Evolutionary conservation across 2,888 invertebrate genomes (phyloP).

Genomic region (Geotrupes spiniger): DNA sequence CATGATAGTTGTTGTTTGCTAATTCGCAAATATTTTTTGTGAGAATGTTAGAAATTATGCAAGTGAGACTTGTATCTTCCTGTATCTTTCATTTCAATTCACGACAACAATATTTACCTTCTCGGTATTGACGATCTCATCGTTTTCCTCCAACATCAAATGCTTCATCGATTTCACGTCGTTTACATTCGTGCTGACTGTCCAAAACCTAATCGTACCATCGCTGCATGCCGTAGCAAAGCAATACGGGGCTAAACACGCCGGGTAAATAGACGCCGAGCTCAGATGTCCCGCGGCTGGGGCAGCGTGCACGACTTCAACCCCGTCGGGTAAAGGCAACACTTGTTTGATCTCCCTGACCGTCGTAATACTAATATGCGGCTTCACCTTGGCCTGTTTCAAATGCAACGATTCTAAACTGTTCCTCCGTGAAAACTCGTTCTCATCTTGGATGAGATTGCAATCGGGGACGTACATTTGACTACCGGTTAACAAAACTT

Average conservation of each 20-base stretch:
- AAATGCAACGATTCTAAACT: slow-evolving; percentile 51
- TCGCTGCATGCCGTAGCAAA: slow-evolving; percentile 95
- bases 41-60: too few relatives aligned
- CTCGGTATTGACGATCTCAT: slow-evolving; percentile 43
- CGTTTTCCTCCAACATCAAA: slow-evolving; percentile 45
- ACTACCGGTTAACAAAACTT: slow-evolving; percentile 53
- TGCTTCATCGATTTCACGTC: slow-evolving; percentile 38
- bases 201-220: slow-evolving; percentile 88
- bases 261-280: slow-evolving; percentile 97
- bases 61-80: too few relatives aligned
- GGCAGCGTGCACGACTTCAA: slow-evolving; percentile 89
- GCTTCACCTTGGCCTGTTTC: slow-evolving; percentile 53
- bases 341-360: slow-evolving; percentile 90
- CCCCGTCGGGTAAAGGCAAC: slow-evolving; percentile 82
- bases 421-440: slow-evolving; percentile 56
- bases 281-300: slow-evolving; percentile 96
- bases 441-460: slow-evolving; percentile 79
- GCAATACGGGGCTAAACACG: slow-evolving; percentile 97
- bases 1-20: too few relatives aligned
- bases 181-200: slow-evolving; percentile 40
- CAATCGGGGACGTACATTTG: slow-evolving; percentile 91
- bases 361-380: slow-evolving; percentile 82
- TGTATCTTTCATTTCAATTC: too few relatives aligned
- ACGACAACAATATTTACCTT: slow-evolving; percentile 34
- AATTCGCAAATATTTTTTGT: too few relatives aligned